Evolutionary conservation across 2,113 vertebrate species (phyloP).

Genomic region (Hyperopisus bebe): DNA sequence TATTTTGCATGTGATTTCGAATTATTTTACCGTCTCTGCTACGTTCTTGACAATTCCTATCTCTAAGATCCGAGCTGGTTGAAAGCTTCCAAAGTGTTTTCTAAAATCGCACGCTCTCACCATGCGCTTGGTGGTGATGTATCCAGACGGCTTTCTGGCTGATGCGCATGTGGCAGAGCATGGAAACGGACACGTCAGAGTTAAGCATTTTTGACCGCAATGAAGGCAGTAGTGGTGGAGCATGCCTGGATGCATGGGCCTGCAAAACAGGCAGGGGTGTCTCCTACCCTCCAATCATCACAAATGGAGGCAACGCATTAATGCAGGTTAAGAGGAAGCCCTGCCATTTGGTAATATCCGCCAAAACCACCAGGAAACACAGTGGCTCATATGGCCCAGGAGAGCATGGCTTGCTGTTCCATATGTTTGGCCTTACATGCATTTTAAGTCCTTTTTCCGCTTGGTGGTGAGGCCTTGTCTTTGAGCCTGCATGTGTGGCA

Average conservation of each 20-base stretch:
- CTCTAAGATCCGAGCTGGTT: neutral
- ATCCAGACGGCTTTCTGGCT: neutral
- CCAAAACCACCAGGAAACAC: neutral
- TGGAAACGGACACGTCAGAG: neutral
- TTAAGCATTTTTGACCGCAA: neutral
- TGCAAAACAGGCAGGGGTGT: neutral
- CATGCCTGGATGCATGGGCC: neutral
- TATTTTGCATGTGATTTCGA: neutral
- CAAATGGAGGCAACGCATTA: neutral
- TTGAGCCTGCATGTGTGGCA: slow-evolving; percentile 8
- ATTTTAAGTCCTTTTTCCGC: neutral
- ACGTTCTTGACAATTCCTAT: neutral
- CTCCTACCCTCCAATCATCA: neutral
- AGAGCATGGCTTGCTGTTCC: neutral
- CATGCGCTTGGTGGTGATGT: neutral
- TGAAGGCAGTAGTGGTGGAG: neutral
- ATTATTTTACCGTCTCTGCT: neutral
- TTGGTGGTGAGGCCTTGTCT: slow-evolving; percentile 43
- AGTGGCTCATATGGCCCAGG: neutral
- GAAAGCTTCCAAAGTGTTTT: neutral
- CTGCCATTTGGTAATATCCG: neutral
- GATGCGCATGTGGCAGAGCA: neutral
- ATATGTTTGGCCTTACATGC: slow-evolving; percentile 5
- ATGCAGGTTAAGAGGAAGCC: neutral
- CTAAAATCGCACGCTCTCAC: neutral